Evolutionary conservation across 2,113 vertebrate species (phyloP).

Genomic region (Pipa parva): DNA sequence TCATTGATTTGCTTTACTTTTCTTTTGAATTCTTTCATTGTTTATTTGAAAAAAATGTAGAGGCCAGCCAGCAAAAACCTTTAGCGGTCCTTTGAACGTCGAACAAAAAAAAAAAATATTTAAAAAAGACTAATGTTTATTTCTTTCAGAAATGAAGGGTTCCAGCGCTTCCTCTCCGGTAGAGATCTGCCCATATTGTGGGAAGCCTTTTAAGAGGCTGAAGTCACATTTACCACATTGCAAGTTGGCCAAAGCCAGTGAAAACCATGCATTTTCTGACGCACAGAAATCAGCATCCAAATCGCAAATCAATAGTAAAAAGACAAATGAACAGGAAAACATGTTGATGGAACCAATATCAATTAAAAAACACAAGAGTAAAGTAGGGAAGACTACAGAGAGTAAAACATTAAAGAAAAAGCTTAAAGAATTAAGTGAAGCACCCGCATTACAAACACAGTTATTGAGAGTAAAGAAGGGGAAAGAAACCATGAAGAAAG

Average conservation of each 20-base stretch:
- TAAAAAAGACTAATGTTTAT: too few species aligned
- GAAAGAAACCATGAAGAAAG: not conserved
- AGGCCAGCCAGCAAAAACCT: not conserved
- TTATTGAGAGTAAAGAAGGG: too few species aligned
- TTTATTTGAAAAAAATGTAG: not conserved
- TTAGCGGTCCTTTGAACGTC: not conserved
- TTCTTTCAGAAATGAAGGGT: conserved; percentile 16
- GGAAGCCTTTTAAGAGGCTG: conserved; percentile 75
- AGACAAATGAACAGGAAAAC: not conserved
- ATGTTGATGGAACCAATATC: not conserved
- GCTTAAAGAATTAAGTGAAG: not conserved
- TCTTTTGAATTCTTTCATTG: not conserved
- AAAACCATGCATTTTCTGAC: conserved; percentile 19
- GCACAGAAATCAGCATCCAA: not conserved
- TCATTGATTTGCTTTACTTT: not conserved
- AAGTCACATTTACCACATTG: conserved; percentile 82
- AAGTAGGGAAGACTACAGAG: not conserved
- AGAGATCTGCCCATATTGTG: conserved; percentile 79
- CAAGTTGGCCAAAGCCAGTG: conserved; percentile 53
- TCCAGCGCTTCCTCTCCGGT: conserved; percentile 4
- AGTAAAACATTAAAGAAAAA: fast-evolving
- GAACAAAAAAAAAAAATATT: not conserved
- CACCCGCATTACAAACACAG: not conserved
- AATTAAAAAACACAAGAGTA: not conserved
- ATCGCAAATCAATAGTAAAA: not conserved